Conservation (phyloP, 1,140 invertebrate genomes). For the Scylla paramamosain region DNA sequence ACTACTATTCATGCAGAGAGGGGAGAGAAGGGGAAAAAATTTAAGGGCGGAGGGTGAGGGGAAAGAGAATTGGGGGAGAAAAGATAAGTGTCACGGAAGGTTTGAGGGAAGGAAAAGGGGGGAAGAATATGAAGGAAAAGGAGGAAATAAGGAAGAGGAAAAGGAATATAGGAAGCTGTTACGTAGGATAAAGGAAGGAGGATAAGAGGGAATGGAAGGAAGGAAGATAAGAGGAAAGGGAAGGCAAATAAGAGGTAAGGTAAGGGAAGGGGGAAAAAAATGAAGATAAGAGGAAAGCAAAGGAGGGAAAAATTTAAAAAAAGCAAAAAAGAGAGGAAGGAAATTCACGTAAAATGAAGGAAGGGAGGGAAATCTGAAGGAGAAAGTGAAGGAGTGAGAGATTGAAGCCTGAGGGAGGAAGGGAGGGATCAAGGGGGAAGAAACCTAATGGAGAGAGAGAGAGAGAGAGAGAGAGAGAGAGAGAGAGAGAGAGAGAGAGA, state of each 20-base stretch:
- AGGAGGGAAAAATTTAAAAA: background rate
- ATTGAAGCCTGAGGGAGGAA: background rate
- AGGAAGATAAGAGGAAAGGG: background rate
- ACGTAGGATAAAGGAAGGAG: background rate
- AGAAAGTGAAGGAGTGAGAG: background rate
- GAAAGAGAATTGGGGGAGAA: no score
- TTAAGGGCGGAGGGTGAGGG: no score
- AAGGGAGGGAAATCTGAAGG: background rate
- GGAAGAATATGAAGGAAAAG: no score
- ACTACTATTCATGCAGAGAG: no score
- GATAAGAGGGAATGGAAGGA: background rate
- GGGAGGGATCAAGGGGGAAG: no score
- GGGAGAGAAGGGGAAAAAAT: no score
- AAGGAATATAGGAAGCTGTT: background rate
- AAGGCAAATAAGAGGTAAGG: background rate
- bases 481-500: background rate
- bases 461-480: background rate
- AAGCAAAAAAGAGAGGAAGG: background rate
- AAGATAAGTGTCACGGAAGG: no score
- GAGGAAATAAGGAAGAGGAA: no score
- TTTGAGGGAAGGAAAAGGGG: no score
- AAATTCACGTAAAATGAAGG: background rate
- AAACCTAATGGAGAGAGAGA: no score
- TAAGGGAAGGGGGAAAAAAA: background rate
- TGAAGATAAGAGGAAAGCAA: background rate